Conservation (phyloP, 2,888 invertebrate genomes). For the Furcula furcula region DNA sequence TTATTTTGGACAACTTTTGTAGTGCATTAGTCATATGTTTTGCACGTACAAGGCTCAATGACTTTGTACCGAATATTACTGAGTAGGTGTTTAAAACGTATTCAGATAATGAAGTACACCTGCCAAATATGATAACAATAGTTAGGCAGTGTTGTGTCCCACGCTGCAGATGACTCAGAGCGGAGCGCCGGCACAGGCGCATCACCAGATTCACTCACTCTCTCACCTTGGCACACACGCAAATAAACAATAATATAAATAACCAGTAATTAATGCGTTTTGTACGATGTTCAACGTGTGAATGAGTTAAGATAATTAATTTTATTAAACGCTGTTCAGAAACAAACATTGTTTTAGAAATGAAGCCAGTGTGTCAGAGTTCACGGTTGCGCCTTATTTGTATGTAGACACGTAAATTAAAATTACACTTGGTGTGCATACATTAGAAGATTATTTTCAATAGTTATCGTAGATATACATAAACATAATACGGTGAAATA, state of each 20-base stretch:
- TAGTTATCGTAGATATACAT: too few species aligned
- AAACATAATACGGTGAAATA: too few species aligned
- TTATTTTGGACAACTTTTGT: too few species aligned
- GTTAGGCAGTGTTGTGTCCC: conserved; percentile 24
- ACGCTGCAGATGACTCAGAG: conserved; percentile 29
- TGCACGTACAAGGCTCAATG: conserved; percentile 1
- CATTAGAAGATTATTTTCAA: too few species aligned
- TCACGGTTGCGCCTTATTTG: conserved; percentile 19
- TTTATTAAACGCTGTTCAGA: conserved; percentile 3
- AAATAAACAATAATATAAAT: neutral
- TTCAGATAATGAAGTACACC: conserved; percentile 23
- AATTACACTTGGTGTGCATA: too few species aligned
- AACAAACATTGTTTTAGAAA: conserved; percentile 9
- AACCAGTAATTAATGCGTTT: conserved; percentile 4
- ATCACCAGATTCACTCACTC: conserved; percentile 15
- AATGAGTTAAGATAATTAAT: conserved; percentile 20
- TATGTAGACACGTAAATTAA: conserved; percentile 1
- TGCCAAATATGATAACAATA: conserved; percentile 25
- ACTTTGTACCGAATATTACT: conserved; percentile 4
- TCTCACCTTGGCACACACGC: conserved; percentile 34
- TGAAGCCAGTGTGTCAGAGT: conserved; percentile 12
- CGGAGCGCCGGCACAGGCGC: conserved; percentile 6
- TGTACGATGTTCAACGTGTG: conserved; percentile 10
- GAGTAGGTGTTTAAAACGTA: conserved; percentile 14
- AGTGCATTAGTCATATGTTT: neutral